phyloP scores from a whole-genome alignment of 2,888 invertebrate species.

The Magallana nippona region DNA sequence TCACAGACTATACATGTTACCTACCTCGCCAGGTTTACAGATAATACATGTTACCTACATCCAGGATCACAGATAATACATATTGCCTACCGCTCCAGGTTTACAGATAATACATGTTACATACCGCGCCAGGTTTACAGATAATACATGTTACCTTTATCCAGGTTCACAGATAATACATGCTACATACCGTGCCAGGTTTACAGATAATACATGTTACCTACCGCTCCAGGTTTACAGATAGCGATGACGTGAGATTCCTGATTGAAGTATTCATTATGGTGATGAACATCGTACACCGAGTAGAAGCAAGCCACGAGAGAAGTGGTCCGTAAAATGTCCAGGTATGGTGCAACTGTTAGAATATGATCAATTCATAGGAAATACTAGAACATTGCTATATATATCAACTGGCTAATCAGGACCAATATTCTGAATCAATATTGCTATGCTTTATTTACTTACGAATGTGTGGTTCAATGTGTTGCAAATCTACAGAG shows the following conservation, averaged over 20 bases:
- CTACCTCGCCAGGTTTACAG: not conserved
- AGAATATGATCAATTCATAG: not conserved
- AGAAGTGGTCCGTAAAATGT: not conserved
- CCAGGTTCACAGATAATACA: no score
- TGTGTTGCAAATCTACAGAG: constrained; percentile 16
- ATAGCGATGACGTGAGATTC: constrained; percentile 26
- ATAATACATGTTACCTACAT: not conserved
- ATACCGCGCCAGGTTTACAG: not conserved
- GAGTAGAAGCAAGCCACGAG: constrained; percentile 11
- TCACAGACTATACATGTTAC: no score
- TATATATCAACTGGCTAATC: no score
- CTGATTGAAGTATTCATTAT: not conserved
- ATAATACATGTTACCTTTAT: no score
- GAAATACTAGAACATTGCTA: no score
- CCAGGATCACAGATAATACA: no score
- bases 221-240: constrained; percentile 5
- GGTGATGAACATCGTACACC: not conserved
- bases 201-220: no score
- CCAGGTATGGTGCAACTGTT: not conserved
- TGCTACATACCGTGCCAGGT: no score
- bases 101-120: not conserved
- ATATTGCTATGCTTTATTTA: not conserved
- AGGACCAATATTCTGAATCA: no score
- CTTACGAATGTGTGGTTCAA: constrained; percentile 2
- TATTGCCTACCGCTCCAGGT: not conserved